A percentile compares a stretch with the other conserved stretches of the same genome.
phyloP scores from a whole-genome alignment of 1,140 invertebrate species.

The Scaptodrosophila lebanonensis region DNA sequence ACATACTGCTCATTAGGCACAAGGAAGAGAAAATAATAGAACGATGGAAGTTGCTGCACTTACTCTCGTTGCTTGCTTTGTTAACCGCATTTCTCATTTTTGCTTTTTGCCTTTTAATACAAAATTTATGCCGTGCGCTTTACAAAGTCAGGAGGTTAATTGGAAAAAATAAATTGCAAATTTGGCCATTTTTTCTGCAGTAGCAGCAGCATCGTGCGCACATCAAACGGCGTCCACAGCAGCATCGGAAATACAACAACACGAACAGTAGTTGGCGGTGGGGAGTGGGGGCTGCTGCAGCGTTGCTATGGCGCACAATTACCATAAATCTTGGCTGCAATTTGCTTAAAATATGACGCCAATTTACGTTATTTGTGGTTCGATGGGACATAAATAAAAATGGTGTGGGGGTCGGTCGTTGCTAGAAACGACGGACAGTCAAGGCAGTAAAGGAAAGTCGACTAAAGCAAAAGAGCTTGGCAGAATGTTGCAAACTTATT shows the following conservation, averaged over 20 bases:
- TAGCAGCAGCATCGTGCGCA: slow-evolving; percentile 23
- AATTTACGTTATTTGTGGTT: slow-evolving; percentile 75
- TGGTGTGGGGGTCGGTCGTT: slow-evolving; percentile 37
- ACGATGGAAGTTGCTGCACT: too few relatives aligned
- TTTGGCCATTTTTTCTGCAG: slow-evolving; percentile 59
- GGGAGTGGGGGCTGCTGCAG: slow-evolving; percentile 1
- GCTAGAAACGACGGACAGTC: slow-evolving; percentile 1
- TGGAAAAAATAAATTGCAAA: slow-evolving; percentile 76
- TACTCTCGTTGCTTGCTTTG: too few relatives aligned
- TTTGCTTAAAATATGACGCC: slow-evolving; percentile 76
- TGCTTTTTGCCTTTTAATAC: slow-evolving; percentile 38
- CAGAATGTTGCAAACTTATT: too few relatives aligned
- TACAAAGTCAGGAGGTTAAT: slow-evolving; percentile 76
- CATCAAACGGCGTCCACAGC: slow-evolving; percentile 14
- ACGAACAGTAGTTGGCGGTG: background rate
- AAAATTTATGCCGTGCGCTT: slow-evolving; percentile 74
- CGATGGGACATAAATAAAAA: slow-evolving; percentile 73
- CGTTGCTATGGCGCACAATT: slow-evolving; percentile 67
- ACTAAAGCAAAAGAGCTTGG: too few relatives aligned
- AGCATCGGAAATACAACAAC: slow-evolving; percentile 2
- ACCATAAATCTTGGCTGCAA: slow-evolving; percentile 74
- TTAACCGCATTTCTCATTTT: slow-evolving; percentile 12
- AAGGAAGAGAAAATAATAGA: too few relatives aligned
- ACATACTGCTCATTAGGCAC: too few relatives aligned
- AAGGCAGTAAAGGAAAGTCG: slow-evolving; percentile 6